phyloP scores from a whole-genome alignment of 2,888 invertebrate genomes.

The Caenorhabditis imperialis region DNA sequence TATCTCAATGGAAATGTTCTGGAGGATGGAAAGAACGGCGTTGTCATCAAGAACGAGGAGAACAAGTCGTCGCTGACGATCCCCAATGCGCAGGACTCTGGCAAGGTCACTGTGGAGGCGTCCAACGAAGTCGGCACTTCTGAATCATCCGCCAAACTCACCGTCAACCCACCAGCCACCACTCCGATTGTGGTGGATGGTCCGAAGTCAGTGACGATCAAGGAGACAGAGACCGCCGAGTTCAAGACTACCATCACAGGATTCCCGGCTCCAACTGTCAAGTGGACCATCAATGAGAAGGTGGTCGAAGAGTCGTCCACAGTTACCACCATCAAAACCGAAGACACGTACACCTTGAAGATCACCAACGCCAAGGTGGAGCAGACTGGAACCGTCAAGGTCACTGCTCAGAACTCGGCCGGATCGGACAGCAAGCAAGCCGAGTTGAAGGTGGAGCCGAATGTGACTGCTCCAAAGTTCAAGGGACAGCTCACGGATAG shows the following conservation, averaged over 20 bases:
- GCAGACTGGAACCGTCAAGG: slow-evolving; percentile 66
- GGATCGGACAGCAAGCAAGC: slow-evolving; percentile 65
- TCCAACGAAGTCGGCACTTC: slow-evolving; percentile 69
- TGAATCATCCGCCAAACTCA: slow-evolving; percentile 58
- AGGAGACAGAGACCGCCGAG: slow-evolving; percentile 65
- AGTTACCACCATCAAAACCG: slow-evolving; percentile 51
- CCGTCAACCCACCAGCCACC: slow-evolving; percentile 52
- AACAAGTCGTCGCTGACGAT: slow-evolving; percentile 82
- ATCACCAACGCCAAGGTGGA: slow-evolving; percentile 59
- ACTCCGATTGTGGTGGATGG: slow-evolving; percentile 64
- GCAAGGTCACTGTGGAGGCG: slow-evolving; percentile 65
- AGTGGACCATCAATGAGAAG: slow-evolving; percentile 76
- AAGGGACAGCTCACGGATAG: slow-evolving; percentile 87
- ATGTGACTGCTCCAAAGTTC: slow-evolving; percentile 86
- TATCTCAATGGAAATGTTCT: slow-evolving; percentile 68
- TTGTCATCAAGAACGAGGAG: slow-evolving; percentile 64
- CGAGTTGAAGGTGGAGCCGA: slow-evolving; percentile 75
- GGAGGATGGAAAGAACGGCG: slow-evolving; percentile 68
- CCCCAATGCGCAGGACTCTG: slow-evolving; percentile 83
- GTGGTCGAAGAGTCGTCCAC: slow-evolving; percentile 51
- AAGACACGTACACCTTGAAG: slow-evolving; percentile 59
- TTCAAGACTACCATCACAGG: slow-evolving; percentile 68
- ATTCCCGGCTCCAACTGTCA: slow-evolving; percentile 73
- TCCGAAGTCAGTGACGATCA: slow-evolving; percentile 59
- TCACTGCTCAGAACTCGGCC: slow-evolving; percentile 69